Base-by-base conservation (phyloP, 92 coral and sea anemone species). In the Actinernus sp. region DNA sequence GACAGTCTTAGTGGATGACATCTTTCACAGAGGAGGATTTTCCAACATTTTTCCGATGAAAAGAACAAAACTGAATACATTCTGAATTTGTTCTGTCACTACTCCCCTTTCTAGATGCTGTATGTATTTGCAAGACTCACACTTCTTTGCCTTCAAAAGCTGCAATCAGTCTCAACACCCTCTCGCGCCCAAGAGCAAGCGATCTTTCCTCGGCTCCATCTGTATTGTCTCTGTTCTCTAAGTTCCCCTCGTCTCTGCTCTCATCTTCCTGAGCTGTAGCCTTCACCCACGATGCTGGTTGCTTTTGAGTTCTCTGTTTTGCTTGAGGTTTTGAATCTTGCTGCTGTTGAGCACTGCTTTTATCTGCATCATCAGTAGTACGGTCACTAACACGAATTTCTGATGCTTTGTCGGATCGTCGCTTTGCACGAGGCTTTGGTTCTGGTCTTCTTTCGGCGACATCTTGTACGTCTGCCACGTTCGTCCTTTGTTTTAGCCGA, bases 71-170 rank as follows among this genome's bases (percentile, higher is more conserved):
- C n/a, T n/a, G 31, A 12, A 9, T 6, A 19, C 14, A 69, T 32
- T 53, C 53, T 46, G 16, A 55, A 14, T 4, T 20, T n/a, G n/a
- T n/a, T n/a, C n/a, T n/a, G n/a, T n/a, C n/a, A n/a, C n/a, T n/a
- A n/a, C n/a, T n/a, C n/a, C n/a, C n/a, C n/a, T n/a, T n/a, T 19
- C 16, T 8, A 17, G 18, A 22, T 19, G 58, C 12, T 52, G 11
- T 52, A 18, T 8, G 27, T 18, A 52, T 18, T 19, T 20, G 31
- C 0, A 16, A n/a, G n/a, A 16, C 27, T 74, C 59, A 74, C n/a
- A 74, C 73, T 30, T 73, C 70, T 54, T 71, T 62, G 22, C 83
- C 87, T 47, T 90, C 88, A 65, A 90, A 90, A 19, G 97, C 92
- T 3, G 92, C 89, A 7, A 90, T 90, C 31, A 90, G 65, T 46